Conservation (phyloP, 2,797 vertebrate genomes). For the Rhabdophis nuchalis region DNA sequence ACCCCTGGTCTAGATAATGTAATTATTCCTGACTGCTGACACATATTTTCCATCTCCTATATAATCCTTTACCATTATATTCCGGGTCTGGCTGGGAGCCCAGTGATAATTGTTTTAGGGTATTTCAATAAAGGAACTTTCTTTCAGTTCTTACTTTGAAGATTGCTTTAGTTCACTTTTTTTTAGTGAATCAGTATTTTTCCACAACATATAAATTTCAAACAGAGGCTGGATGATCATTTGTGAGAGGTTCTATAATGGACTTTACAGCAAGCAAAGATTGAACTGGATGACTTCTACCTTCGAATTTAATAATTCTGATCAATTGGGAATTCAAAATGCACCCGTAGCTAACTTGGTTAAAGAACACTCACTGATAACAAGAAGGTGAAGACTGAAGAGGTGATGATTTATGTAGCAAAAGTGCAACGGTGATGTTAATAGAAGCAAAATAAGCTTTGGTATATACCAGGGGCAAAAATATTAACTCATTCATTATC, state of each 20-base stretch:
- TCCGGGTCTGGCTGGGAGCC: neutral
- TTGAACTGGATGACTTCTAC: neutral
- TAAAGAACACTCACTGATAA: neutral
- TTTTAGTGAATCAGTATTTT: neutral
- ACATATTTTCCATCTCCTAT: neutral
- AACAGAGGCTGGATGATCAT: neutral
- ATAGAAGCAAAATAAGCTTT: neutral
- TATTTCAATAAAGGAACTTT: neutral
- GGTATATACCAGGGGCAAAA: neutral
- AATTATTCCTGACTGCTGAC: neutral
- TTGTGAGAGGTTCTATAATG: neutral
- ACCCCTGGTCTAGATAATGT: neutral
- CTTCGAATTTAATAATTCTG: neutral
- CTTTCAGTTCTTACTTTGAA: neutral
- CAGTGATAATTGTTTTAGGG: neutral
- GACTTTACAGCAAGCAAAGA: neutral
- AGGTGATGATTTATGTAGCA: neutral
- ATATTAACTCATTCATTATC: neutral
- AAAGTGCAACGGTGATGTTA: neutral
- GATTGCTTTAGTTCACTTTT: neutral
- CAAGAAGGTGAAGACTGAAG: neutral
- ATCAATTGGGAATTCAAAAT: neutral
- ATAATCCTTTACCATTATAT: neutral
- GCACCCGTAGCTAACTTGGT: neutral
- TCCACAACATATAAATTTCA: neutral